Evolutionary conservation across 2,797 vertebrate genomes (phyloP).

Genomic region (Cichlasoma orientale): DNA sequence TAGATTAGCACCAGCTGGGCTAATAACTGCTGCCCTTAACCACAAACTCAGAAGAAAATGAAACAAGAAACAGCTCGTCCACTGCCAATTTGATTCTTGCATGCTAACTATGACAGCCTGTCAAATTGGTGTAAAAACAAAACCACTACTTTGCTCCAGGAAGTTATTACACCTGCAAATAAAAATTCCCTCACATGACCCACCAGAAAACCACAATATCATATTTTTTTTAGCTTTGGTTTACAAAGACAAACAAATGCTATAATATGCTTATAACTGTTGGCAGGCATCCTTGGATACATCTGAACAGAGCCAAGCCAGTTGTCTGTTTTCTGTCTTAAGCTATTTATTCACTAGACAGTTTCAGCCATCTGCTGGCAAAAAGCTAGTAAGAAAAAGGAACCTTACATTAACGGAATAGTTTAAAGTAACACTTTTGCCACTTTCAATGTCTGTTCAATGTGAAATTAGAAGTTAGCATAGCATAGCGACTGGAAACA

Average conservation of each 20-base stretch:
- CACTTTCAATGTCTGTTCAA: neutral
- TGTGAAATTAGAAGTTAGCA: neutral
- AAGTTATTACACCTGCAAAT: neutral
- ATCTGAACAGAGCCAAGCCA: too few species aligned
- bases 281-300: too few species aligned
- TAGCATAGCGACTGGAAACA: neutral
- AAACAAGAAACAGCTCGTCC: neutral
- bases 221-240: neutral
- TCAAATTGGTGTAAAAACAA: neutral
- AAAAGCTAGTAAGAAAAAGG: neutral
- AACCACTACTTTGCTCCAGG: neutral
- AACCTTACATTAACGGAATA: neutral
- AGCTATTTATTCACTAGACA: neutral
- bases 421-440: neutral
- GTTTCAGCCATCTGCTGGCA: neutral
- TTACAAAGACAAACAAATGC: neutral
- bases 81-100: too few species aligned
- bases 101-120: neutral
- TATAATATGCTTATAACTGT: neutral
- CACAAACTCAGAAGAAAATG: neutral
- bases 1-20: neutral
- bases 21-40: neutral
- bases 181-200: neutral
- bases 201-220: too few species aligned
- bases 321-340: neutral